Evolutionary conservation across 2,888 invertebrate species (phyloP).

Genomic region (Sminthurinus aureus): DNA sequence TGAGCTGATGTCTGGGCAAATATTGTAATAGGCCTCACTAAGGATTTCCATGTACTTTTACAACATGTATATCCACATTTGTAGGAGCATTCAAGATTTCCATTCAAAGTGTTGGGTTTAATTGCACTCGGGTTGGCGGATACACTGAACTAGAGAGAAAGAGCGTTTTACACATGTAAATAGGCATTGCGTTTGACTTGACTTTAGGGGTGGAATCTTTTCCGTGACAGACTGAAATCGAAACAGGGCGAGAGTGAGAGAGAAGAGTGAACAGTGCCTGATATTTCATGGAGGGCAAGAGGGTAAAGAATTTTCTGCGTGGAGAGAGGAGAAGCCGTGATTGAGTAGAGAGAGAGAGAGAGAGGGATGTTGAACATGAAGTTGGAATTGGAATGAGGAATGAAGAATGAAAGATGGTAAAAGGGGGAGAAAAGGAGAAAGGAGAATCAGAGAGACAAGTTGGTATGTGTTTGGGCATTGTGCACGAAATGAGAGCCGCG

Average conservation of each 20-base stretch:
- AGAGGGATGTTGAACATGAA: neutral
- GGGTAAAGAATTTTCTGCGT: neutral
- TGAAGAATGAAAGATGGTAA: neutral
- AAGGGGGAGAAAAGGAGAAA: neutral
- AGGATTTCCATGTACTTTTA: too few species aligned
- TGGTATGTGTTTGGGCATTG: neutral
- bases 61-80: too few species aligned
- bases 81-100: too few species aligned
- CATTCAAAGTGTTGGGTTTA: neutral
- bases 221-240: neutral
- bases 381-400: neutral
- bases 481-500: neutral
- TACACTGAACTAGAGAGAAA: neutral
- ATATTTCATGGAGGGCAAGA: neutral
- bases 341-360: slow-evolving; percentile 12
- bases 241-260: slow-evolving; percentile 22
- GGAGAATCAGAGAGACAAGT: neutral
- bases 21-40: too few species aligned
- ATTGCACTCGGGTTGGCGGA: neutral
- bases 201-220: neutral
- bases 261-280: slow-evolving; percentile 3
- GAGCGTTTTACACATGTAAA: neutral
- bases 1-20: too few species aligned
- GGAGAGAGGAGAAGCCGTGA: neutral
- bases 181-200: neutral